A percentile compares a stretch with the other conserved stretches of the same genome.
These are phyloP conservation scores for Conus ventricosus DNA, from an alignment of 1,140 invertebrate genomes.

Conservation along the genomic window DNA sequence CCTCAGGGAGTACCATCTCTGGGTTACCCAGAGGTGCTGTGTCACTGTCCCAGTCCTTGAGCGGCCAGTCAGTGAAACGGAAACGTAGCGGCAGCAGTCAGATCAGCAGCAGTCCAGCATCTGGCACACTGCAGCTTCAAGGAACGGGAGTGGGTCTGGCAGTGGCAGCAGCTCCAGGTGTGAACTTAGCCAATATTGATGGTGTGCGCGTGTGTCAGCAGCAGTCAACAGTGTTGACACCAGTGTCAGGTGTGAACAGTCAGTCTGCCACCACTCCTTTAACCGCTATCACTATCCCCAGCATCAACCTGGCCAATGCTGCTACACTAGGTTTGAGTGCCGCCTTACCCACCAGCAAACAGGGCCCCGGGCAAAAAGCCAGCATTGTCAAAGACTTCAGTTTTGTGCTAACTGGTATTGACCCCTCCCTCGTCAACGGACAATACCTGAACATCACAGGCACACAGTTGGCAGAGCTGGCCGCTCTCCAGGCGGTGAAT, in stretches of 20 bases:
- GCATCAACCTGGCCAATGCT: constrained; percentile 63
- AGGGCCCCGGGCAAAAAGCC: constrained; percentile 47
- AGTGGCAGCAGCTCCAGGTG: neutral
- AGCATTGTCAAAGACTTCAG: constrained; percentile 67
- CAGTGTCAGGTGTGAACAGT: constrained; percentile 41
- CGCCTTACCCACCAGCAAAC: constrained; percentile 47
- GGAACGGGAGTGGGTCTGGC: neutral
- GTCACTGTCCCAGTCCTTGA: constrained; percentile 27
- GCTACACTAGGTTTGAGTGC: constrained; percentile 50
- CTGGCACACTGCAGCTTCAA: constrained; percentile 24
- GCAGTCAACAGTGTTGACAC: constrained; percentile 33
- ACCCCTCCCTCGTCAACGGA: constrained; percentile 63
- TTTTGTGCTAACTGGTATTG: constrained; percentile 64
- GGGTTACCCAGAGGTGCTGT: constrained; percentile 34
- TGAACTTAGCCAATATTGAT: constrained; percentile 17
- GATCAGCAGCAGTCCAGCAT: neutral
- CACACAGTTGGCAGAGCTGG: constrained; percentile 53
- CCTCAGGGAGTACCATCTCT: constrained; percentile 38
- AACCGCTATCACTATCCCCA: constrained; percentile 65
- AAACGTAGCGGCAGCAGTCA: constrained; percentile 53
- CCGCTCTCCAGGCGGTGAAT: constrained; percentile 44
- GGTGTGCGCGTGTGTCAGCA: neutral
- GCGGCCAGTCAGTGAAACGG: constrained; percentile 48
- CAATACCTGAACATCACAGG: constrained; percentile 64
- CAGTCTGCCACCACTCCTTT: constrained; percentile 53